Percentiles rank a stretch among this genome's conserved stretches.
Evolutionary conservation across 2,113 vertebrate species (phyloP).

Genomic region (Willisornis vidua): DNA sequence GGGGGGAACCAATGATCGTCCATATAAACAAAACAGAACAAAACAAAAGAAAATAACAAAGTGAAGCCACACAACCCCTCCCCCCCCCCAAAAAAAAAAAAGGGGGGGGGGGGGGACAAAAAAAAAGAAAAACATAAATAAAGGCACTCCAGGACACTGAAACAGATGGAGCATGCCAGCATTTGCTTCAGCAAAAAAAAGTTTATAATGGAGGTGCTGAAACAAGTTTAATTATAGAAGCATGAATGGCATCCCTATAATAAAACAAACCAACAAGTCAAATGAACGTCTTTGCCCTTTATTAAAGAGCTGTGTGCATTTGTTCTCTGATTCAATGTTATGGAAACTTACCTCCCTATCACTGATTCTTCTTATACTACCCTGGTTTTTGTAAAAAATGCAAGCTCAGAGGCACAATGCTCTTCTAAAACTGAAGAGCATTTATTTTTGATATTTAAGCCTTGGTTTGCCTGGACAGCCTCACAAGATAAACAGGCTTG

Average conservation of each 20-base stretch:
- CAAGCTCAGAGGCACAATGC: not conserved
- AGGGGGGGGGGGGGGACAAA: no score
- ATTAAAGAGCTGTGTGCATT: not conserved
- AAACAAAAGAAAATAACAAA: not conserved
- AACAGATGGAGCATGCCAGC: conserved; percentile 27
- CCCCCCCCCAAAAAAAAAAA: not conserved
- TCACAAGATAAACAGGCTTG: conserved; percentile 37
- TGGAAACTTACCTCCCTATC: not conserved
- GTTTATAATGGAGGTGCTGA: not conserved
- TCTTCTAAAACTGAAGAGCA: not conserved
- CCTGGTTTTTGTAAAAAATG: not conserved
- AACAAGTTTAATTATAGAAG: conserved; percentile 60
- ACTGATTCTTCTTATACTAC: not conserved
- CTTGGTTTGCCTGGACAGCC: not conserved
- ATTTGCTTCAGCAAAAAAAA: conserved; percentile 9
- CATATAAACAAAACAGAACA: no score
- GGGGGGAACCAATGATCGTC: accelerated
- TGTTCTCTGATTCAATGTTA: not conserved
- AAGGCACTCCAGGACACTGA: conserved; percentile 16
- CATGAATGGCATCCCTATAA: conserved; percentile 28
- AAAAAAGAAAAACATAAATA: not conserved
- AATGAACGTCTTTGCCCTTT: not conserved
- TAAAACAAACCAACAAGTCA: conserved; percentile 41
- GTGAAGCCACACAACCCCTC: no score
- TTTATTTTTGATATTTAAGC: conserved; percentile 46